Percentiles rank a stretch among this genome's conserved stretches.
Conservation (phyloP, 1,140 invertebrate genomes). For the Sinella curviseta region DNA sequence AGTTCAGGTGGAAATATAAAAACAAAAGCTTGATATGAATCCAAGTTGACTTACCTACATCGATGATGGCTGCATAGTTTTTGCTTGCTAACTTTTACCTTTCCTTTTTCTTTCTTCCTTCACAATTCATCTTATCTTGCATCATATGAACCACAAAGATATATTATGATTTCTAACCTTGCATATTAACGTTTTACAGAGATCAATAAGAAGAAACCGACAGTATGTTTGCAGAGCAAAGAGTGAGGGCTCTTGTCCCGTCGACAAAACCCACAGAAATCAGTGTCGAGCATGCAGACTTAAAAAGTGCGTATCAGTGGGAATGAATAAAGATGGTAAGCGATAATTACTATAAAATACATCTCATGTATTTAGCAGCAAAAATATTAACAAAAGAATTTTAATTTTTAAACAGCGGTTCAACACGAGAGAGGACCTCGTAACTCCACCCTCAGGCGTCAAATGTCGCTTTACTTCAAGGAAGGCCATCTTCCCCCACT, state of each 20-base stretch:
- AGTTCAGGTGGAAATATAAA: neutral
- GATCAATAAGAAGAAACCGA: conserved; percentile 90
- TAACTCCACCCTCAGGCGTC: conserved; percentile 84
- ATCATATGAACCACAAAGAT: no score
- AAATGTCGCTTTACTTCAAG: conserved; percentile 76
- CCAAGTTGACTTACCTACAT: conserved; percentile 12
- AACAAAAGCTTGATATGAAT: conserved; percentile 5
- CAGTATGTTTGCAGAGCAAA: conserved; percentile 95
- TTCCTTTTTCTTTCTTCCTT: neutral
- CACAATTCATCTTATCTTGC: no score
- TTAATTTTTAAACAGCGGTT: conserved; percentile 70
- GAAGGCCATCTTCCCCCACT: conserved; percentile 54
- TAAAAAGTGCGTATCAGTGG: conserved; percentile 60
- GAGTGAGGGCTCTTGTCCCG: conserved; percentile 77
- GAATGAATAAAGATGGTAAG: conserved; percentile 64
- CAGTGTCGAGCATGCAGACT: conserved; percentile 63
- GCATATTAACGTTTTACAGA: conserved; percentile 58
- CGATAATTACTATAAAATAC: conserved; percentile 24
- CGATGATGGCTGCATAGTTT: neutral
- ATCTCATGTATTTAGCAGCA: neutral
- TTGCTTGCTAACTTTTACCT: neutral
- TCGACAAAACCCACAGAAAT: conserved; percentile 86
- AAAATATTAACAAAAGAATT: neutral
- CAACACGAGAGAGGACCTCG: conserved; percentile 97
- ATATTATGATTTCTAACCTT: conserved; percentile 30